Conservation (phyloP, 2,113 vertebrate genomes). For the Egretta garzetta region DNA sequence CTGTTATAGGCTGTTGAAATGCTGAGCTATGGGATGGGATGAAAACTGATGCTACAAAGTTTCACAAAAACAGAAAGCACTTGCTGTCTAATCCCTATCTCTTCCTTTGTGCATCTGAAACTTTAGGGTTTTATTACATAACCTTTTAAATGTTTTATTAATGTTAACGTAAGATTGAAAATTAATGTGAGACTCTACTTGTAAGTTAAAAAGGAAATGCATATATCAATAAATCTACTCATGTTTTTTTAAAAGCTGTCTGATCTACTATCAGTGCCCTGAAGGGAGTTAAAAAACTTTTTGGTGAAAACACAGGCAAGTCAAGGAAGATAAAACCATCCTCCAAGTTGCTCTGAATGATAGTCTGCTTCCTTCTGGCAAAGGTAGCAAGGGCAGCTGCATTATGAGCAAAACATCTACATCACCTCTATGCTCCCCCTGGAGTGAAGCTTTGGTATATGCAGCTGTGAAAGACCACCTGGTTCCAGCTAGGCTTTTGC, state of each 20-base stretch:
- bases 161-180: neutral
- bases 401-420: neutral
- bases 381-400: neutral
- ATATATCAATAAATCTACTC: constrained; percentile 39
- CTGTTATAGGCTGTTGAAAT: fast-evolving
- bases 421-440: neutral
- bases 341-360: neutral
- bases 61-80: neutral
- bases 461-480: neutral
- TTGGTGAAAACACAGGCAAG: neutral
- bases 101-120: neutral
- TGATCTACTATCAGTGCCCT: neutral
- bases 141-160: constrained; percentile 31
- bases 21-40: neutral
- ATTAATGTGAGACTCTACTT: neutral
- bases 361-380: neutral
- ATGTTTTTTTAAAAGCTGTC: neutral
- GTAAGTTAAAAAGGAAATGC: constrained; percentile 55
- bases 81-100: neutral
- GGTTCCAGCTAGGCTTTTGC: neutral
- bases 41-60: neutral
- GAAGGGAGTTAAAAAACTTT: neutral
- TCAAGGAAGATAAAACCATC: neutral
- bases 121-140: neutral
- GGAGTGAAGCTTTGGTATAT: neutral